Evolutionary conservation across 1,140 invertebrate species (phyloP).

Genomic region (Paramacrobiotus metropolitanus): DNA sequence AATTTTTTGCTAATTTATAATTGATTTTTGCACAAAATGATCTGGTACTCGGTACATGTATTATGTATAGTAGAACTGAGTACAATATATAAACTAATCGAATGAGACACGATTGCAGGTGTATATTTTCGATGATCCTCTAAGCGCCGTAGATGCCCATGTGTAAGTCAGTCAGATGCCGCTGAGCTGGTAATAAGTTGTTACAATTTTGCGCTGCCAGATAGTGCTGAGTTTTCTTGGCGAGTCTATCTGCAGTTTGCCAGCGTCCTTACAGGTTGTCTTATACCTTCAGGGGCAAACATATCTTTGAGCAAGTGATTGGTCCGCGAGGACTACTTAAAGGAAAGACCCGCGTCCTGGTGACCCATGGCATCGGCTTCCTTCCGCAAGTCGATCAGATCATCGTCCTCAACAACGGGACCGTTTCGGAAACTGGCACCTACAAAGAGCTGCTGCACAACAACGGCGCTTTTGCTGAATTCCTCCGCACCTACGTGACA

Average conservation of each 20-base stretch:
- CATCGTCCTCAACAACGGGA: slow-evolving; percentile 21
- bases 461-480: slow-evolving; percentile 23
- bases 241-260: no score
- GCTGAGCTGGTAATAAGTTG: no score
- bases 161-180: no score
- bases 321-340: slow-evolving; percentile 17
- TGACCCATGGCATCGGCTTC: slow-evolving; percentile 17
- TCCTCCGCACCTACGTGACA: slow-evolving; percentile 19
- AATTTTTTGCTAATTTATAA: not conserved
- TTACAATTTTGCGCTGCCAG: no score
- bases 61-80: no score
- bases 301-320: slow-evolving; percentile 28
- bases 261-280: no score
- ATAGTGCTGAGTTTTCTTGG: no score
- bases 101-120: no score
- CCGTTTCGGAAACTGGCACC: slow-evolving; percentile 18
- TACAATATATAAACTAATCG: no score
- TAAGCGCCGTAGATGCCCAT: no score
- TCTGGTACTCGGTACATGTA: no score
- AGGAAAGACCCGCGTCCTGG: slow-evolving; percentile 20
- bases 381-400: slow-evolving; percentile 22
- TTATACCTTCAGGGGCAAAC: slow-evolving; percentile 13
- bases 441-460: slow-evolving; percentile 19
- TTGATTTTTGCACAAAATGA: not conserved
- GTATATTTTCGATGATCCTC: no score